Percentiles rank a stretch among this genome's conserved stretches.
Evolutionary conservation across 2,113 vertebrate species (phyloP).

Genomic region (Neotoma lepida): DNA sequence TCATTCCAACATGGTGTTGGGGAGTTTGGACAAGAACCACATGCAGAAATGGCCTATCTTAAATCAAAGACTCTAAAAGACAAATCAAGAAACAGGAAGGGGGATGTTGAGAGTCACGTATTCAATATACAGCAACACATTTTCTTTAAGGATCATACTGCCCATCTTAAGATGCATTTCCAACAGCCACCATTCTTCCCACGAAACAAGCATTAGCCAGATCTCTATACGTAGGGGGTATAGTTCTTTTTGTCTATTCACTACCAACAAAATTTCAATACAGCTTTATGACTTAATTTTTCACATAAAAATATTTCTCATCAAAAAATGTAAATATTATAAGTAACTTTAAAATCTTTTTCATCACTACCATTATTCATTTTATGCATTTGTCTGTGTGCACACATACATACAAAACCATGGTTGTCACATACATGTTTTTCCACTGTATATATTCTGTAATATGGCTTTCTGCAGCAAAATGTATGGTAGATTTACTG

Average conservation of each 20-base stretch:
- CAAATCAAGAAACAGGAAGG: neutral
- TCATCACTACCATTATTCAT: neutral
- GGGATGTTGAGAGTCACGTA: neutral
- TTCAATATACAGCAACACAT: neutral
- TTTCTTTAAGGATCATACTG: neutral
- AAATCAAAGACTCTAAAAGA: slow-evolving; percentile 1
- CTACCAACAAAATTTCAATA: neutral
- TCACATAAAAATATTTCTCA: neutral
- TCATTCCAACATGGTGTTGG: neutral
- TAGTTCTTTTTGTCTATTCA: neutral
- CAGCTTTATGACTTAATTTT: slow-evolving; percentile 1
- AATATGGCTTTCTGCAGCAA: neutral
- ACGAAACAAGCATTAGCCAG: neutral
- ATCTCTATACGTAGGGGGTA: neutral
- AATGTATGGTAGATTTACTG: neutral
- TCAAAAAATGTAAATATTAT: neutral
- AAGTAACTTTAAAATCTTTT: neutral
- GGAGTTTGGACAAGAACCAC: neutral
- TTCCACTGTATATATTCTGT: neutral
- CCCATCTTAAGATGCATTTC: neutral
- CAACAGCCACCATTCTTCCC: neutral
- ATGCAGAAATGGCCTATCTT: neutral
- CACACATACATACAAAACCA: neutral
- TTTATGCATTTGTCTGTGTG: neutral
- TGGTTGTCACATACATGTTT: neutral